phyloP scores from a whole-genome alignment of 2,888 invertebrate genomes.

The Trichogramma evanescens region DNA sequence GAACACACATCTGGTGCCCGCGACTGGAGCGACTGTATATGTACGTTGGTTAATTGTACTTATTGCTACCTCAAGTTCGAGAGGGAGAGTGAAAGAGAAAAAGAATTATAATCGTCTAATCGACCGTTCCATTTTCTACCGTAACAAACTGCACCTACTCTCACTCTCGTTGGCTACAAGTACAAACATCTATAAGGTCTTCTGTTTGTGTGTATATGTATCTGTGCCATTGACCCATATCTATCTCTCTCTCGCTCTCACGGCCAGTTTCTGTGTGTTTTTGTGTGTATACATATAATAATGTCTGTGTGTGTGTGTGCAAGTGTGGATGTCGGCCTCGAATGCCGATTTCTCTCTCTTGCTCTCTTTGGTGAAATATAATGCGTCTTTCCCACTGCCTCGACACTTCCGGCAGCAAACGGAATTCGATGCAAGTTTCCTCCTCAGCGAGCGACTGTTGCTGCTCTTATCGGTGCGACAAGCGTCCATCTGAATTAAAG shows the following conservation, averaged over 20 bases:
- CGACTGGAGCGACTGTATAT: too few species aligned
- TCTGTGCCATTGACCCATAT: slow-evolving; percentile 29
- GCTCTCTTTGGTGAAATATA: slow-evolving; percentile 3
- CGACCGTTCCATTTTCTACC: too few species aligned
- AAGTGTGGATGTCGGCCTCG: slow-evolving; percentile 8
- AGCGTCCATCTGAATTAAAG: not conserved
- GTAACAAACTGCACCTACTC: too few species aligned
- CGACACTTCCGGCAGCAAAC: too few species aligned
- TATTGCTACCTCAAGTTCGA: too few species aligned
- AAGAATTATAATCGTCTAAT: too few species aligned
- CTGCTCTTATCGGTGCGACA: not conserved
- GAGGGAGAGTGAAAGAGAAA: too few species aligned
- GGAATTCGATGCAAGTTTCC: not conserved
- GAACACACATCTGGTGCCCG: too few species aligned
- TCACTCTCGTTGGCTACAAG: too few species aligned
- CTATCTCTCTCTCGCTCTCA: slow-evolving; percentile 14
- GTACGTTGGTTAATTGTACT: too few species aligned
- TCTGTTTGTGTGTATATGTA: too few species aligned
- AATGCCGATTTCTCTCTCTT: slow-evolving; percentile 16
- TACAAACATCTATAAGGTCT: too few species aligned
- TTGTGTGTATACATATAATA: not conserved
- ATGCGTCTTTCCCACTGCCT: slow-evolving; percentile 6
- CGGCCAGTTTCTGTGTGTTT: slow-evolving; percentile 17
- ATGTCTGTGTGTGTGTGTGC: not conserved
- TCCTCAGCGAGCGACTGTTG: not conserved